Base-by-base conservation (phyloP, 2,113 vertebrate genomes). In the Nycticryphes semicollaris region DNA sequence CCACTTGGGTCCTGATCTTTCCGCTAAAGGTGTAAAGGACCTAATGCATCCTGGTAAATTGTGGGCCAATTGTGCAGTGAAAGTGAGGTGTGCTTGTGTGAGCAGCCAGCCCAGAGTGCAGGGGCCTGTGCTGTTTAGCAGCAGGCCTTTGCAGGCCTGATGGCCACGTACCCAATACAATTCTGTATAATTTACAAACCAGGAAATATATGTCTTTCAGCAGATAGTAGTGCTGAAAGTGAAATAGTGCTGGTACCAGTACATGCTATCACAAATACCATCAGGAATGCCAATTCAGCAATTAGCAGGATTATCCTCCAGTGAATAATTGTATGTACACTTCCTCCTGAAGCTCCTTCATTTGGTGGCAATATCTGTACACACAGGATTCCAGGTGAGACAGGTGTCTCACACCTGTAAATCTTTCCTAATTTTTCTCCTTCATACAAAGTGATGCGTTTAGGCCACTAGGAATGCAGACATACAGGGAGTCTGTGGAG, bases 401-500 rank as follows among this genome's bases (percentile, higher is more conserved):
- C 39, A 39, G 9, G 39, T 39, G 39, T 67, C 53, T 67, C 39
- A 45, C 15, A 50, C 3, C 12, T 4, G 1, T 25, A 85, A 75
- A 70, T 2, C 2, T 63, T 57, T 74, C 74, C 56, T n/a, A 28
- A 10, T 35, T 41, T 39, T 75, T 84, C 24, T 64, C 31, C 45
- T 31, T 56, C 24, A 28, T 47, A 30, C 17, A 16, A 82, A 47
- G 5, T 62, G 18, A 63, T 27, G 0, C 7, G 28, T 51, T 66
- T 62, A 54, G 39, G 28, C 33, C 11, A 27, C 35, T 25, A 75
- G 22, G 31, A 69, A 57, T 14, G 19, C 3, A 2, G 23, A 80
- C 0, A 0, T 47, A 57, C 1, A 5, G 33, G 11, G 4, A 51
- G 1, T 28, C 12, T 72, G 45, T 56, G 16, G 23, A 1, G 9